Conservation (phyloP, 2,113 vertebrate genomes). For the Sminthopsis crassicaudata region DNA sequence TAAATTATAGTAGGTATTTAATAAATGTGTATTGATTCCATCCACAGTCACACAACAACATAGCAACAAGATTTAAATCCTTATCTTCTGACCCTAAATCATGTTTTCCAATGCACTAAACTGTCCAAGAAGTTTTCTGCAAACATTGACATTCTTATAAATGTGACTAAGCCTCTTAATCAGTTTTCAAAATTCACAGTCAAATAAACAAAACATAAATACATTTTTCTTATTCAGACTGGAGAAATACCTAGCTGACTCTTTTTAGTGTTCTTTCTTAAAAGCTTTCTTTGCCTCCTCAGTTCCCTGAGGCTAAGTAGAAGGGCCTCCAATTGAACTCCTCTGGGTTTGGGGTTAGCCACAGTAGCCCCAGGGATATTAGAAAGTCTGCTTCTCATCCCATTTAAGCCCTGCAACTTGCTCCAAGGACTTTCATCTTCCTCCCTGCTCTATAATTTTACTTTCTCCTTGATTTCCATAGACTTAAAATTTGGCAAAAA, state of each 20-base stretch:
- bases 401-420: slow-evolving; percentile 60
- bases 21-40: background rate
- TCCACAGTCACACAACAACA: background rate
- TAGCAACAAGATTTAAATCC: background rate
- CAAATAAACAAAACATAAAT: background rate
- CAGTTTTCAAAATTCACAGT: background rate
- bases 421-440: slow-evolving; percentile 67
- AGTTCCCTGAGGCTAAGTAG: background rate
- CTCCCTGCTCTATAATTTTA: background rate
- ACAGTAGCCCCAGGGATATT: slow-evolving; percentile 14
- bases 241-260: background rate
- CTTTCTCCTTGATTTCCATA: slow-evolving; percentile 42
- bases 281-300: fast-evolving
- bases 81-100: background rate
- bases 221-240: background rate
- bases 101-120: background rate
- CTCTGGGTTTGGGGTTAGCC: background rate
- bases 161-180: background rate
- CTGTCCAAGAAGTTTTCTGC: background rate
- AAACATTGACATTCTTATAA: background rate
- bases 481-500: slow-evolving; percentile 33
- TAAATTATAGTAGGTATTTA: background rate
- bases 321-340: background rate
- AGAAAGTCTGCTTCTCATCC: slow-evolving; percentile 42
- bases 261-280: background rate